Evolutionary conservation across 2,888 invertebrate species (phyloP), one percentile per base, ranked within the genome.

Genomic region (Epiblema foenella): DNA sequence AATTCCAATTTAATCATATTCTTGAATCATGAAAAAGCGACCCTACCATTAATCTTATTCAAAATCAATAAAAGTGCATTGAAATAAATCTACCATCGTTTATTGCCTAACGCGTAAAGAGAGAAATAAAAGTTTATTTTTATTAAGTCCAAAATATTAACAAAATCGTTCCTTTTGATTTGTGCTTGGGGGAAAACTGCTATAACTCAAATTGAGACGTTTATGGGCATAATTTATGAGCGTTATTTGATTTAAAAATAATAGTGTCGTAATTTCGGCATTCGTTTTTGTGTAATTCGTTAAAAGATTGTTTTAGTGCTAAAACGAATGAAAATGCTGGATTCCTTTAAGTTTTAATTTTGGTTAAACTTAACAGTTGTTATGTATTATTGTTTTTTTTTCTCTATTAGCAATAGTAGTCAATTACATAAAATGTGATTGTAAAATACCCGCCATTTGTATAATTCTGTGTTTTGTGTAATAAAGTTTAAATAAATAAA

Each of bases 101-200:
- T 67, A 69, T 67, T 67, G 51, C 69, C 56, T 33, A n/a, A 33
- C 15, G 54, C 62, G 42, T 46, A 66, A 65, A 69, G 33, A 52
- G 65, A 9, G 58, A 42, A 60, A 60, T 66, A 66, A 70, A 70
- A 70, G 52, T 75, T 73, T 73, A 59, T 67, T 60, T 68, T 66
- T 71, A 71, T 71, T 62, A 71, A 71, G 66, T 71, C 67, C 71
- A 71, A 71, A n/a, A 71, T 71, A 71, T 71, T 71, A 71, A 71
- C 71, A 71, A 71, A 70, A 66, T 70, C 71, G 60, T 62, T 67
- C 66, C 29, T 49, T 67, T 71, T 71, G 71, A 71, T 67, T 71
- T 67, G 67, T 67, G 66, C 18, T 15, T 51, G 59, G 49, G 56
- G 71, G 71, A 54, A 59, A 71, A 71, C 66, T 66, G 71, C 71